Conservation (phyloP, 2,888 invertebrate species). For the Atethmia centrago region DNA sequence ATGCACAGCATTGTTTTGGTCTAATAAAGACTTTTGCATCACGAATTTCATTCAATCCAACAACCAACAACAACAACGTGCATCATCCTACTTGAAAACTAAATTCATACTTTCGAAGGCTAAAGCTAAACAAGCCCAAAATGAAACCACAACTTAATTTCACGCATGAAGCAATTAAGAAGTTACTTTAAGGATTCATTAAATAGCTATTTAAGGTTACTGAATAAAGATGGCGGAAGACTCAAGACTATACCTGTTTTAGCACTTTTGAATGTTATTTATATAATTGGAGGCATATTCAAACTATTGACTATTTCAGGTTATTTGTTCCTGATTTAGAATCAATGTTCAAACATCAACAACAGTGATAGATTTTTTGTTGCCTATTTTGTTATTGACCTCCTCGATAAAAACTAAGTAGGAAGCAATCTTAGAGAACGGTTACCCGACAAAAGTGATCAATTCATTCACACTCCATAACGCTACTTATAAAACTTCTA, state of each 20-base stretch:
- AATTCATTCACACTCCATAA: constrained; percentile 36
- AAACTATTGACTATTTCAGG: no score
- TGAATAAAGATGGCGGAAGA: constrained; percentile 36
- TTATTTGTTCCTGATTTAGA: constrained; percentile 24
- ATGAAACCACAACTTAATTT: constrained; percentile 15
- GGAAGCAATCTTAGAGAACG: constrained; percentile 58
- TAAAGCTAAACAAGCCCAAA: background rate
- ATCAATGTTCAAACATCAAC: constrained; percentile 2
- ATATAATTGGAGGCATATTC: no score
- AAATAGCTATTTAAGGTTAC: constrained; percentile 9
- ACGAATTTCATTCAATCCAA: background rate
- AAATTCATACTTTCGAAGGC: background rate
- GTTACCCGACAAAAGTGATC: constrained; percentile 42
- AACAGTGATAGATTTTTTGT: constrained; percentile 36
- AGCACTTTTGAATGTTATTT: constrained; percentile 17
- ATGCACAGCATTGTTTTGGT: constrained; percentile 30
- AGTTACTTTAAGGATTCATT: constrained; percentile 21
- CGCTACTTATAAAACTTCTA: constrained; percentile 31
- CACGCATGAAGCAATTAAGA: constrained; percentile 23
- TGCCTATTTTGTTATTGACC: constrained; percentile 61
- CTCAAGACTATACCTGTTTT: constrained; percentile 24
- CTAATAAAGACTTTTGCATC: background rate
- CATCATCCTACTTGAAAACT: background rate
- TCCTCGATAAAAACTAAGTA: constrained; percentile 61
- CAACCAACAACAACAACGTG: background rate